Conservation (phyloP, 2,888 invertebrate genomes). For the Pandemis heparana region DNA sequence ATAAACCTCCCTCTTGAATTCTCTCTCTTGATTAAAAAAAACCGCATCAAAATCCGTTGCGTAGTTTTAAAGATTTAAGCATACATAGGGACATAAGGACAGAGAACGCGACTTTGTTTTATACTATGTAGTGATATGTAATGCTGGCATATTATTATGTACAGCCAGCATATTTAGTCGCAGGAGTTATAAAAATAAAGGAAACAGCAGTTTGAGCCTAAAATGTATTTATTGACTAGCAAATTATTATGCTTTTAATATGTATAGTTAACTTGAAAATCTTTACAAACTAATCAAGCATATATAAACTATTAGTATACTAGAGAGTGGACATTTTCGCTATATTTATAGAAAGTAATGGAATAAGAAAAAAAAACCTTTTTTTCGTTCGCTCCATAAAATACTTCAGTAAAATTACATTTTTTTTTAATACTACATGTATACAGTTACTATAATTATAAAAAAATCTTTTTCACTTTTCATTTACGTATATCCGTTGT, state of each 20-base stretch:
- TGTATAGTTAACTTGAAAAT: slow-evolving; percentile 61
- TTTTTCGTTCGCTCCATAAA: slow-evolving; percentile 43
- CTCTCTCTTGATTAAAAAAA: no score
- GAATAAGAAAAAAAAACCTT: slow-evolving; percentile 9
- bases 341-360: slow-evolving; percentile 50
- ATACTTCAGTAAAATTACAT: slow-evolving; percentile 65
- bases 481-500: slow-evolving; percentile 83
- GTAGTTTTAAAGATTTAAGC: no score
- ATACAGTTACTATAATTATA: slow-evolving; percentile 53
- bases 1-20: no score
- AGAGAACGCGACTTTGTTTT: no score
- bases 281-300: slow-evolving; percentile 46
- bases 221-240: slow-evolving; percentile 82
- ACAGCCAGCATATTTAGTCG: no score
- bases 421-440: slow-evolving; percentile 58
- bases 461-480: slow-evolving; percentile 65
- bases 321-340: slow-evolving; percentile 73
- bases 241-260: slow-evolving; percentile 80
- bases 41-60: no score
- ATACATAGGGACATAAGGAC: no score
- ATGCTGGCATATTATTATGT: no score
- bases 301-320: slow-evolving; percentile 68
- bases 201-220: slow-evolving; percentile 63
- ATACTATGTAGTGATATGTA: no score
- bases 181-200: slow-evolving; percentile 34